These are phyloP conservation scores for Tanytarsus gracilentus DNA, from an alignment of 2,888 invertebrate genomes.

Conservation along the genomic window DNA sequence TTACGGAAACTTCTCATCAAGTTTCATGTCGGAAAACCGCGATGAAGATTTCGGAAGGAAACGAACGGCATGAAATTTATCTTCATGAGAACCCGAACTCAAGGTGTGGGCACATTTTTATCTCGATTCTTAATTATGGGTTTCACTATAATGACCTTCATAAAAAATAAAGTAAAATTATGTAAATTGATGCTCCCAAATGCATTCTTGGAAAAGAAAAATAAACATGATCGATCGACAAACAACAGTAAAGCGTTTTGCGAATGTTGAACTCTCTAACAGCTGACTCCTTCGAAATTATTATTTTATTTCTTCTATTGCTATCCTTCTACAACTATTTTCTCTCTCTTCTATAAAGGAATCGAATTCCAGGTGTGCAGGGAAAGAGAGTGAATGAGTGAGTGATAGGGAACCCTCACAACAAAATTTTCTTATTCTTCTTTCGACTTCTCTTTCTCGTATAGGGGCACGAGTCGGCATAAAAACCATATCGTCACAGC, in stretches of 20 bases:
- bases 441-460: not conserved
- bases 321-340: not conserved
- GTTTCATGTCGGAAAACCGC: not conserved
- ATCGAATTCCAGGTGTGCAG: conserved; percentile 4
- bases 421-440: conserved; percentile 11
- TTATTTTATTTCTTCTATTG: not conserved
- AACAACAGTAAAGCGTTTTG: not conserved
- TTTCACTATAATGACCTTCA: not conserved
- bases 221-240: not conserved
- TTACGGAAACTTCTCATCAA: not conserved
- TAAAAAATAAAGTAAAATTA: not conserved
- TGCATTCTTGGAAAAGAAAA: not conserved
- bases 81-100: conserved; percentile 4
- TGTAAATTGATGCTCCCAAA: not conserved
- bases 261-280: conserved; percentile 21
- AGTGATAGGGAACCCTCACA: conserved; percentile 1
- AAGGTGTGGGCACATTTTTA: too few relatives aligned
- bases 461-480: conserved; percentile 15
- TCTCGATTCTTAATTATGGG: not conserved
- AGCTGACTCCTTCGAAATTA: not conserved
- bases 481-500: conserved; percentile 11
- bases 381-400: too few relatives aligned
- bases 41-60: conserved; percentile 3
- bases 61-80: not conserved
- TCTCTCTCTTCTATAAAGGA: not conserved